A percentile compares a stretch with the other conserved stretches of the same genome.
phyloP scores from a whole-genome alignment of 2,888 invertebrate genomes.

The Pseudococcus longispinus region DNA sequence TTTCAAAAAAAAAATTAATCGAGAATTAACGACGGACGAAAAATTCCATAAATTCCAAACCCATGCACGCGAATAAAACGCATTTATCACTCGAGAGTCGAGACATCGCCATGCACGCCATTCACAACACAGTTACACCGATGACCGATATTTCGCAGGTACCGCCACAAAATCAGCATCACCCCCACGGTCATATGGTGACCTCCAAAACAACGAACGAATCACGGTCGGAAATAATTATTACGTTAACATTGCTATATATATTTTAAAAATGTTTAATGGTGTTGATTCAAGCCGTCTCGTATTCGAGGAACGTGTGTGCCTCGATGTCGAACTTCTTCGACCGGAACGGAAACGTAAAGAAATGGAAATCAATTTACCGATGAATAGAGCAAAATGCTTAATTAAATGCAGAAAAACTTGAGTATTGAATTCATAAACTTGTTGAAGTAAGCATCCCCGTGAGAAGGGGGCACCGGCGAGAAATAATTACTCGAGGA shows the following conservation, averaged over 20 bases:
- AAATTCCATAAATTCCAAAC: too few species aligned
- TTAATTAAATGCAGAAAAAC: background rate
- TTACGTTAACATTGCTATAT: slow-evolving; percentile 45
- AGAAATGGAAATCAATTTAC: slow-evolving; percentile 30
- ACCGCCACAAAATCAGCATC: slow-evolving; percentile 51
- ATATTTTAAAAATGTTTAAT: slow-evolving; percentile 36
- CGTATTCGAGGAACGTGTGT: slow-evolving; percentile 12
- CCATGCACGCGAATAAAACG: background rate
- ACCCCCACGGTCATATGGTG: slow-evolving; percentile 51
- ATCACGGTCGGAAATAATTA: slow-evolving; percentile 55
- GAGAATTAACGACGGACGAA: too few species aligned
- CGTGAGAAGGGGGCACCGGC: background rate
- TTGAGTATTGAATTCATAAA: background rate
- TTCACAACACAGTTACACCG: background rate
- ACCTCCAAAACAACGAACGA: slow-evolving; percentile 50
- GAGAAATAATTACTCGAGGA: background rate
- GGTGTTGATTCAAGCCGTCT: slow-evolving; percentile 32
- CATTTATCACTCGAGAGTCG: background rate
- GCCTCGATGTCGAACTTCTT: slow-evolving; percentile 6
- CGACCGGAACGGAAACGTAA: slow-evolving; percentile 16
- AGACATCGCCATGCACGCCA: background rate
- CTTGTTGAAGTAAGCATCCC: background rate
- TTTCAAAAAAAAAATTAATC: too few species aligned
- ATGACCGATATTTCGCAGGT: slow-evolving; percentile 51
- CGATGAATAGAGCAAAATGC: background rate